These are phyloP conservation scores for Tetranychus urticae DNA, from an alignment of 1,140 invertebrate genomes.

Conservation along the genomic window DNA sequence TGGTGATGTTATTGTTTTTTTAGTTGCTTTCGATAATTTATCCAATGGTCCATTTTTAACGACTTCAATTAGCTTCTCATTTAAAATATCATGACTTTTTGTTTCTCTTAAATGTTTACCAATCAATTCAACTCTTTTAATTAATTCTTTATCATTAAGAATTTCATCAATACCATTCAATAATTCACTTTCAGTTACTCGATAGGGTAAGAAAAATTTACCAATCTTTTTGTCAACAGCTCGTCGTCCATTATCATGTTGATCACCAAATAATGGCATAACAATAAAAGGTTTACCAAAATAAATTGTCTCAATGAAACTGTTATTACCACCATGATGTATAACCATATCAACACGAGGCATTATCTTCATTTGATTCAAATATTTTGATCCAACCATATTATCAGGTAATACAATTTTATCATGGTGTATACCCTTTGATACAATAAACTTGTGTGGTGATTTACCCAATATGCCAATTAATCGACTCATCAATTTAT, in stretches of 20 bases:
- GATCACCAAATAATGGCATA: constrained; percentile 6
- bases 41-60: not conserved
- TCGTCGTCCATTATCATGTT: constrained; percentile 9
- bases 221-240: constrained; percentile 3
- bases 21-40: no score
- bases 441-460: constrained; percentile 1
- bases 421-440: not conserved
- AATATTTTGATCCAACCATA: not conserved
- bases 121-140: not conserved
- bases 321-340: constrained; percentile 16
- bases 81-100: not conserved
- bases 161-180: constrained; percentile 3
- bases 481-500: not conserved
- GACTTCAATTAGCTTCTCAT: not conserved
- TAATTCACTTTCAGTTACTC: constrained; percentile 3
- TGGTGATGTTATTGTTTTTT: no score
- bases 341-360: constrained; percentile 13
- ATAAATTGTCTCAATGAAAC: not conserved
- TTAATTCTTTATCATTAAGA: constrained; percentile 3
- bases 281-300: constrained; percentile 1
- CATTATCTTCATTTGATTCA: constrained; percentile 2
- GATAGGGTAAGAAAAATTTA: constrained; percentile 1
- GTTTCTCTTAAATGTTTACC: not conserved
- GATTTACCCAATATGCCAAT: not conserved
- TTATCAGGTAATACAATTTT: constrained; percentile 2